Evolutionary conservation across 2,888 invertebrate genomes (phyloP).

Genomic region (Ethmia dodecea): DNA sequence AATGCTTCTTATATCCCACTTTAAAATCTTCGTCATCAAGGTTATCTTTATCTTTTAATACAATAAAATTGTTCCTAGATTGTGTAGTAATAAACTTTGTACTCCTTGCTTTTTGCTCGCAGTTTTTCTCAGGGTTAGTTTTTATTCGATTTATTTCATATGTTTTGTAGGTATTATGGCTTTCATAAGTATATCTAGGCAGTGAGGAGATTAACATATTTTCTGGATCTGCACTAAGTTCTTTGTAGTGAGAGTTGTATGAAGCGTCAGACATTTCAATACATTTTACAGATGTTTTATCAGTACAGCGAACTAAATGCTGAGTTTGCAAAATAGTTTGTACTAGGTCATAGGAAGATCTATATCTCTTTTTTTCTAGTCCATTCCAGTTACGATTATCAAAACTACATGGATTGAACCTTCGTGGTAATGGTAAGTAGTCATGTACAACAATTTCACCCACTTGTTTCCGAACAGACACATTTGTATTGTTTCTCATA

Average conservation of each 20-base stretch:
- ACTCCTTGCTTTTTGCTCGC: constrained; percentile 3
- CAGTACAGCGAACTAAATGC: constrained; percentile 1
- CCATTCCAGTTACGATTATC: constrained; percentile 3
- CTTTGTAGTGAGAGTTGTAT: too few species aligned
- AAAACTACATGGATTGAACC: constrained; percentile 1
- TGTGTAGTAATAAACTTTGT: constrained; percentile 30
- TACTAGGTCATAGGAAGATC: constrained; percentile 49
- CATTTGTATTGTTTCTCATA: constrained; percentile 19
- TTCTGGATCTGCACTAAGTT: neutral
- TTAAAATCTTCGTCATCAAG: constrained; percentile 7
- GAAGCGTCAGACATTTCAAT: too few species aligned
- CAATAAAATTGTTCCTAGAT: constrained; percentile 35
- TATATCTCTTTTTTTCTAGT: constrained; percentile 18
- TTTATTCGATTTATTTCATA: neutral
- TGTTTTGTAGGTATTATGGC: too few species aligned
- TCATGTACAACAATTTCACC: constrained; percentile 25
- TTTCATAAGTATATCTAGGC: constrained; percentile 36
- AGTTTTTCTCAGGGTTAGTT: constrained; percentile 9
- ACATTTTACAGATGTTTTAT: neutral
- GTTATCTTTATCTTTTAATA: constrained; percentile 13
- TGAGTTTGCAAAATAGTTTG: constrained; percentile 38
- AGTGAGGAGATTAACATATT: constrained; percentile 2
- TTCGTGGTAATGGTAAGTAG: constrained; percentile 16
- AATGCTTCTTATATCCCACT: constrained; percentile 7
- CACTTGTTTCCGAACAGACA: constrained; percentile 21